Evolutionary conservation across 1,140 invertebrate genomes (phyloP).

Genomic region (Epicauta chinensis): DNA sequence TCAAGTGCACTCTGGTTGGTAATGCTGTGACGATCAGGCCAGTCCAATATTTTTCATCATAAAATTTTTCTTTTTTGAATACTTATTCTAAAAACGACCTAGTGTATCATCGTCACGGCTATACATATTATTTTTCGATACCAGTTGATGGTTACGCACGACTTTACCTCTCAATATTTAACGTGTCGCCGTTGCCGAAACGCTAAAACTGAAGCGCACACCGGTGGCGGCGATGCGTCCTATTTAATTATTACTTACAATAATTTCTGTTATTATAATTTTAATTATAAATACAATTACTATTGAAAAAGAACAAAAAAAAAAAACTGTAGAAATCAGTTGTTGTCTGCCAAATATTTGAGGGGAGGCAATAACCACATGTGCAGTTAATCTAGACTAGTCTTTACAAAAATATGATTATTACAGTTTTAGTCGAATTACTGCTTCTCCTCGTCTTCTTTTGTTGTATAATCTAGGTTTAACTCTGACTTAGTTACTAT

Average conservation of each 20-base stretch:
- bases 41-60: neutral
- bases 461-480: constrained; percentile 37
- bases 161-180: constrained; percentile 5
- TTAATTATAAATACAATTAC: neutral
- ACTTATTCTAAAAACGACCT: neutral
- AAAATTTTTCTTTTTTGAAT: too few species aligned
- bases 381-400: constrained; percentile 15
- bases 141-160: constrained; percentile 17
- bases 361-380: constrained; percentile 29
- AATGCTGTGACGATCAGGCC: neutral
- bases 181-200: constrained; percentile 8
- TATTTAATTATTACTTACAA: constrained; percentile 9
- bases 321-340: constrained; percentile 27
- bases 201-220: constrained; percentile 14
- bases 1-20: constrained; percentile 22
- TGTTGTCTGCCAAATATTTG: constrained; percentile 39
- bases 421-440: constrained; percentile 23
- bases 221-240: constrained; percentile 11
- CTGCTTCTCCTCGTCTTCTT: constrained; percentile 33
- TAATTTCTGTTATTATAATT: neutral
- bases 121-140: neutral
- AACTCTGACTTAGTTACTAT: constrained; percentile 34
- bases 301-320: neutral
- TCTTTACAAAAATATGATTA: constrained; percentile 15
- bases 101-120: constrained; percentile 12